These are phyloP conservation scores for Drosophila diplacantha DNA, from an alignment of 2,888 invertebrate genomes.

Conservation along the genomic window DNA sequence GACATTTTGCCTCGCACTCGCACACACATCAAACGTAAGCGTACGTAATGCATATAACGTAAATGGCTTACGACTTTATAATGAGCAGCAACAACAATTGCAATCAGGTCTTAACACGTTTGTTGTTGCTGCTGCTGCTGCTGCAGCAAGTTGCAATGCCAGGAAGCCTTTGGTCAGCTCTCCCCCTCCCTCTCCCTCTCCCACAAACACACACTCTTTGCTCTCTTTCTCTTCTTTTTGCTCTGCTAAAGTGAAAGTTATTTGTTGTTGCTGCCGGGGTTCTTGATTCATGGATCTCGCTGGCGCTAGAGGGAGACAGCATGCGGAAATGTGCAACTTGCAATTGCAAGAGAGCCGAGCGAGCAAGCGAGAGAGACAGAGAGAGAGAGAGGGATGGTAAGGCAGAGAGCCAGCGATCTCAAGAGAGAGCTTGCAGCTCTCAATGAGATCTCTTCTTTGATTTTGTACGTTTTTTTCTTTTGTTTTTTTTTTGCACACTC, in stretches of 20 bases:
- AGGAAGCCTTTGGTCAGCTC: constrained; percentile 54
- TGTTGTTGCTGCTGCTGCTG: constrained; percentile 28
- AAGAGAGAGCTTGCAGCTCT: constrained; percentile 10
- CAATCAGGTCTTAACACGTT: constrained; percentile 30
- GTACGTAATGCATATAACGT: constrained; percentile 28
- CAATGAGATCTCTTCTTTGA: constrained; percentile 10
- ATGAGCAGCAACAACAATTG: constrained; percentile 50
- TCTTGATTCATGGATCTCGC: constrained; percentile 46
- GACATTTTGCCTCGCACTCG: constrained; percentile 59
- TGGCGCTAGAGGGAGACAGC: constrained; percentile 35
- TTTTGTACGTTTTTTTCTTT: constrained; percentile 4
- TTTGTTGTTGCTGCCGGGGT: constrained; percentile 40
- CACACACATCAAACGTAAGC: constrained; percentile 31
- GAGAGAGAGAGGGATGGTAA: neutral
- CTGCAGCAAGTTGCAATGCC: constrained; percentile 61
- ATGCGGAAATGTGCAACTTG: constrained; percentile 61
- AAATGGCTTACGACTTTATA: constrained; percentile 66
- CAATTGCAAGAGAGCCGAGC: constrained; percentile 14
- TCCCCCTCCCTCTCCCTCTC: neutral
- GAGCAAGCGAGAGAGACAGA: neutral
- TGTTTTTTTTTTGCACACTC: constrained; percentile 58
- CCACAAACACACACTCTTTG: neutral
- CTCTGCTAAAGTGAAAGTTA: constrained; percentile 67
- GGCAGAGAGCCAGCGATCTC: constrained; percentile 11
- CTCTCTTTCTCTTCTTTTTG: constrained; percentile 16